phyloP scores from a whole-genome alignment of 2,797 vertebrate species.

The Pangasius macronema region DNA sequence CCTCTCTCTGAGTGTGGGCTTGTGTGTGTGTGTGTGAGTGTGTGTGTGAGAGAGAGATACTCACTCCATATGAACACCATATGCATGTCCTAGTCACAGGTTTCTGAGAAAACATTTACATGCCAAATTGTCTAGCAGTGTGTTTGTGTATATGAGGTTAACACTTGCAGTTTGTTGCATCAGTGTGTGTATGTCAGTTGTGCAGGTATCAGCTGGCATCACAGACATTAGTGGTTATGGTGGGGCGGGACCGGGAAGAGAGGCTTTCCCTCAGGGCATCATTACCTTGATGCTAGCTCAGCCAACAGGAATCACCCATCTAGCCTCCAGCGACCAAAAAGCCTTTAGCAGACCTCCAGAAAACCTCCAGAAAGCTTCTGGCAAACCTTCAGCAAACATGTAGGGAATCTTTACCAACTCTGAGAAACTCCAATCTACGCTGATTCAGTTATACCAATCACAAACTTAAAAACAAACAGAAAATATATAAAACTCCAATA shows the following conservation, averaged over 20 bases:
- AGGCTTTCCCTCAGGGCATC: constrained; percentile 53
- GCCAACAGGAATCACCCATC: constrained; percentile 31
- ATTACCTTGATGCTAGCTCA: constrained; percentile 45
- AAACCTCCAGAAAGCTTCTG: not conserved
- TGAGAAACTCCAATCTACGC: not conserved
- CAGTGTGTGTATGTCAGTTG: constrained; percentile 56
- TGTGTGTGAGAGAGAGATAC: not conserved
- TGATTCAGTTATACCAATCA: not conserved
- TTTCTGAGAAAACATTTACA: constrained; percentile 20
- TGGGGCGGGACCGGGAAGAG: constrained; percentile 40
- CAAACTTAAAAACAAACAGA: not conserved
- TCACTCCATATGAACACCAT: constrained; percentile 23
- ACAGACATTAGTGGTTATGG: constrained; percentile 48
- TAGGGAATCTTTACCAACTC: not conserved
- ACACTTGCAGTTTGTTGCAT: constrained; percentile 76
- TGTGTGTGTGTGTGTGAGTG: constrained; percentile 14
- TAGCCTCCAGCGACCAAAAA: constrained; percentile 4
- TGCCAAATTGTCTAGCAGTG: constrained; percentile 14
- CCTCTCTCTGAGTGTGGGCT: not conserved
- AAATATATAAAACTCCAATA: not conserved
- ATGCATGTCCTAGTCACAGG: not conserved
- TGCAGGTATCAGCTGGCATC: constrained; percentile 56
- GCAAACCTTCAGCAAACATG: not conserved
- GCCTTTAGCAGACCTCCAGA: not conserved
- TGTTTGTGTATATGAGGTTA: constrained; percentile 55